Percentiles rank a stretch among this genome's conserved stretches.
Evolutionary conservation across 2,888 invertebrate genomes (phyloP).

Genomic region (Ischnus inquisitorius): DNA sequence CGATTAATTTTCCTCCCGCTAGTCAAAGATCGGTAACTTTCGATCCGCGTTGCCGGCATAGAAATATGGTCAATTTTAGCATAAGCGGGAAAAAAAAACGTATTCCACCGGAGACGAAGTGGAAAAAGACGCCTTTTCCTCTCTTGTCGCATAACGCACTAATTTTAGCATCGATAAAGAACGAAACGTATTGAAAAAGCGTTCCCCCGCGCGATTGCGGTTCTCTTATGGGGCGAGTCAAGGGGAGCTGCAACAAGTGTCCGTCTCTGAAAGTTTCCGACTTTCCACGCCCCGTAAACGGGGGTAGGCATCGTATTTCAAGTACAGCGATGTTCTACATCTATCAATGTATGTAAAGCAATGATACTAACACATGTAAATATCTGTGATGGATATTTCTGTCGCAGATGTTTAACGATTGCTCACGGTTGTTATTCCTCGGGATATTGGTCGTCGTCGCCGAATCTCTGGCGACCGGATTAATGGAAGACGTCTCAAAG

Average conservation of each 20-base stretch:
- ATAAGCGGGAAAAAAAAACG: too few species aligned
- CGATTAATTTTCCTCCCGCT: too few species aligned
- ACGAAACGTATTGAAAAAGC: not conserved
- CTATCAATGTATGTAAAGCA: too few species aligned
- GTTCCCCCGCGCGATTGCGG: not conserved
- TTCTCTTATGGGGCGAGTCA: constrained; percentile 10
- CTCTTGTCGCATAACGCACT: too few species aligned
- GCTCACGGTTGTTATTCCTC: constrained; percentile 75
- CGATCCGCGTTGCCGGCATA: too few species aligned
- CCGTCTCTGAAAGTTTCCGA: constrained; percentile 43
- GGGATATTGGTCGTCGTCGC: constrained; percentile 74
- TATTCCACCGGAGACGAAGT: too few species aligned
- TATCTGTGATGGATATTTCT: not conserved
- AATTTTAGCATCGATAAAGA: not conserved
- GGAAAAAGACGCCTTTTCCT: too few species aligned
- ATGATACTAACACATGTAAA: too few species aligned
- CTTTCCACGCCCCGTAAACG: constrained; percentile 7
- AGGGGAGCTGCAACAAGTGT: constrained; percentile 70
- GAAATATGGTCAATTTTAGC: too few species aligned
- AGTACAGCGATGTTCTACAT: not conserved
- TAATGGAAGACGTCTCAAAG: constrained; percentile 80
- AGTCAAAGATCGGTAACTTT: too few species aligned
- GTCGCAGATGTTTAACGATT: constrained; percentile 77
- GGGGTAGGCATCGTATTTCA: not conserved
- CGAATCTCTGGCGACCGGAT: constrained; percentile 78